Base-by-base conservation (phyloP, 2,797 vertebrate species). In the Sebastes cheni region DNA sequence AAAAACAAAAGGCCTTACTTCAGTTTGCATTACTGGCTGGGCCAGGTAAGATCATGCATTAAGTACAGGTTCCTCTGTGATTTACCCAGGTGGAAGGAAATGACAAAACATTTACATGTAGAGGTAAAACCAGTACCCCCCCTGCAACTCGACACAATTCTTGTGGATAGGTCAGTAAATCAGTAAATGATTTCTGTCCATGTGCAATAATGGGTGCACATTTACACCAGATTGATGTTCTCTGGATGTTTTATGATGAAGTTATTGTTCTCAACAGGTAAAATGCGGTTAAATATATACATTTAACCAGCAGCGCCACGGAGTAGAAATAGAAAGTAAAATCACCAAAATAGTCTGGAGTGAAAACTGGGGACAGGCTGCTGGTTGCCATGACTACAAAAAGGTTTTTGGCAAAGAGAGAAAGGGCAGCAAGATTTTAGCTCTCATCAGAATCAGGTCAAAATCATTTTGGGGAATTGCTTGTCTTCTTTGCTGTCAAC, bases 371-470 rank as follows among this genome's bases (percentile, higher is more conserved):
- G 27, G 14, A 29, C 20, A 59, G 60, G 30, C 55, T 61, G 62
- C 55, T 75, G 32, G 71, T 83, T 79, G 67, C 60, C 46, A 56
- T 58, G 72, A 68, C 82, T 39, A 75, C 78, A 70, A 14, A 79
- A 29, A 12, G 62, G 20, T 79, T 75, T 79, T 71, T 71, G 32
- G 67, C 42, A 55, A 62, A 29, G 65, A 56, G 12, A 61, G 29
- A 61, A 42, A 67, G 62, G 67, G 50, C 71, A 67, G 42, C 7
- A 59, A 30, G 62, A 29, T 46, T 78, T 73, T 74, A 62, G 56
- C 25, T 79, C 67, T 67, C 36, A 67, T 79, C 58, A 76, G 30
- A 79, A 55, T 32, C 30, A 79, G 67, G 58, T 72, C 52, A 4
- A 72, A 72, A 69, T 69, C 25, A 72, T 79, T 75, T 34, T 16